Evolutionary conservation across 2,888 invertebrate genomes (phyloP).

Genomic region (Trachelus tabidus): DNA sequence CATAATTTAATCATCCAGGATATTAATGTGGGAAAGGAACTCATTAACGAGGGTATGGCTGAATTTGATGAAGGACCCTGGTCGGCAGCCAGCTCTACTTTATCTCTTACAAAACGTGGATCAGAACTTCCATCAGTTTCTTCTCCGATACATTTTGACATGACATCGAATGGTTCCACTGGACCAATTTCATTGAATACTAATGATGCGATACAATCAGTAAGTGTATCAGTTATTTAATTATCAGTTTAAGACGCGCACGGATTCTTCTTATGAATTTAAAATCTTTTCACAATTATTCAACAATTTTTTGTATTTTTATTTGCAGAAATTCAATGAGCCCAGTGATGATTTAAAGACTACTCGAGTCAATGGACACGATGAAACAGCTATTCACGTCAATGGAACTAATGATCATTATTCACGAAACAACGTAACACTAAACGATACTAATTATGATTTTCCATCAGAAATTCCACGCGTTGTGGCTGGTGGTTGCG

Average conservation of each 20-base stretch:
- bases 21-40: constrained; percentile 72
- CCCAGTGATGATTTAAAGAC: background rate
- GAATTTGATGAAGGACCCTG: constrained; percentile 49
- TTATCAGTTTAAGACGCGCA: background rate
- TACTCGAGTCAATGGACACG: background rate
- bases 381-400: background rate
- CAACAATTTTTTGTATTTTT: background rate
- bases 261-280: background rate
- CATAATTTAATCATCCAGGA: constrained; percentile 58
- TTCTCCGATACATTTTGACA: background rate
- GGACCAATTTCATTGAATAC: background rate
- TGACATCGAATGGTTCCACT: background rate
- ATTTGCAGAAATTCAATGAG: background rate
- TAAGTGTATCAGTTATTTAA: background rate
- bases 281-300: background rate
- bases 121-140: constrained; percentile 40
- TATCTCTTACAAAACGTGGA: constrained; percentile 46
- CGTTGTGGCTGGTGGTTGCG: constrained; percentile 42
- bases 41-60: constrained; percentile 74
- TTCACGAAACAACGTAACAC: background rate
- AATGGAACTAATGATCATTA: background rate
- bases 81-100: constrained; percentile 46
- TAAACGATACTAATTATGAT: background rate
- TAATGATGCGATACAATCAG: background rate
- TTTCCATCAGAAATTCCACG: background rate